Percentiles rank a stretch among this genome's conserved stretches.
These are phyloP conservation scores for Nebria ingens DNA, from an alignment of 1,140 invertebrate genomes.

Conservation along the genomic window DNA sequence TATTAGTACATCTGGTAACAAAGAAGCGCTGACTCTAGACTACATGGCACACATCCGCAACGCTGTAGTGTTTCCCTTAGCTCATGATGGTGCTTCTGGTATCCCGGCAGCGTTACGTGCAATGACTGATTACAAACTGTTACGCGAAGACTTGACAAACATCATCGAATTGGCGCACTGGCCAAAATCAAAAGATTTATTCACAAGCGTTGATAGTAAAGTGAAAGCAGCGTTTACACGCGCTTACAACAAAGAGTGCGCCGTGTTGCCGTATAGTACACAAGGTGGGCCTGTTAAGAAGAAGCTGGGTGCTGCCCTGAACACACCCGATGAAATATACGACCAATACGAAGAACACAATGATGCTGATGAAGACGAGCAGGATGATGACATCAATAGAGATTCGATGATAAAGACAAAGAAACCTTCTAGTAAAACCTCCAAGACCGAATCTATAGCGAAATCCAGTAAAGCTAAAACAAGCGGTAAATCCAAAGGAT, in stretches of 20 bases:
- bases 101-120: slow-evolving; percentile 60
- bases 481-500: no score
- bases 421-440: slow-evolving; percentile 14
- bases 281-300: slow-evolving; percentile 42
- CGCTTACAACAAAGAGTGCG: slow-evolving; percentile 75
- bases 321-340: slow-evolving; percentile 34
- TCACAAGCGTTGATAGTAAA: slow-evolving; percentile 67
- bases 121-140: slow-evolving; percentile 73
- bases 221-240: slow-evolving; percentile 86
- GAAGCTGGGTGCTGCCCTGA: slow-evolving; percentile 44
- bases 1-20: slow-evolving; percentile 61
- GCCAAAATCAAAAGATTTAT: slow-evolving; percentile 65
- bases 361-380: slow-evolving; percentile 47
- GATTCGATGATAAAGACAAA: slow-evolving; percentile 63
- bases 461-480: not conserved
- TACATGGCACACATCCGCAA: slow-evolving; percentile 66
- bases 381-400: slow-evolving; percentile 52
- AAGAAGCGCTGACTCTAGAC: slow-evolving; percentile 69
- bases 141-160: slow-evolving; percentile 85
- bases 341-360: slow-evolving; percentile 14
- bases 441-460: not conserved
- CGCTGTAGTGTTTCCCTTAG: slow-evolving; percentile 62
- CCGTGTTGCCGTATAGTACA: slow-evolving; percentile 59
- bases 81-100: slow-evolving; percentile 55
- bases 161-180: slow-evolving; percentile 76